Percentiles rank a stretch among this genome's conserved stretches.
phyloP scores from a whole-genome alignment of 1,140 invertebrate genomes.

The Eumeta japonica region DNA sequence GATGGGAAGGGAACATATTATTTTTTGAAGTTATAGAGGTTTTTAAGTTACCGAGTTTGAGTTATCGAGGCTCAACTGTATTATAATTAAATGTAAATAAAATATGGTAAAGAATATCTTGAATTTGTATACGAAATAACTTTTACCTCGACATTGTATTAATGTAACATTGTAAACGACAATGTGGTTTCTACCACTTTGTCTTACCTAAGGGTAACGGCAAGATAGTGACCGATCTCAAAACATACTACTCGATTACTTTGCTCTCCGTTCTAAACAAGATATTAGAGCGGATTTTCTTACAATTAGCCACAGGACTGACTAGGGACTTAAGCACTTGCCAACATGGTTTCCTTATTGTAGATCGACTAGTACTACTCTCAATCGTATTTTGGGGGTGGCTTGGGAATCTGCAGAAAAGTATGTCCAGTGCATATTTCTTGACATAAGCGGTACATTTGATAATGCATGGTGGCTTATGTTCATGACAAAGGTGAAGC shows the following conservation, averaged over 20 bases:
- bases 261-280: conserved; percentile 39
- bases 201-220: conserved; percentile 28
- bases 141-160: no score
- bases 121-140: no score
- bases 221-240: conserved; percentile 24
- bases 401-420: conserved; percentile 4
- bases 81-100: no score
- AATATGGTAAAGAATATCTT: no score
- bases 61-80: no score
- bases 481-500: conserved; percentile 19
- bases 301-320: conserved; percentile 13
- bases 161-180: no score
- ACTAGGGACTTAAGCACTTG: conserved; percentile 8
- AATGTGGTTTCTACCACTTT: no score
- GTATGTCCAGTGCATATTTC: conserved; percentile 24
- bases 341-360: conserved; percentile 31
- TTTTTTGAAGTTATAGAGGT: no score
- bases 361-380: conserved; percentile 37
- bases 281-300: conserved; percentile 30
- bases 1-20: no score
- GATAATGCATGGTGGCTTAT: conserved; percentile 40
- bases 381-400: conserved; percentile 11
- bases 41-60: no score
- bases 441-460: conserved; percentile 53
- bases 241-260: conserved; percentile 41